Evolutionary conservation across 2,888 invertebrate species (phyloP), one percentile per base, ranked within the genome.

Genomic region (Urechis unicinctus): DNA sequence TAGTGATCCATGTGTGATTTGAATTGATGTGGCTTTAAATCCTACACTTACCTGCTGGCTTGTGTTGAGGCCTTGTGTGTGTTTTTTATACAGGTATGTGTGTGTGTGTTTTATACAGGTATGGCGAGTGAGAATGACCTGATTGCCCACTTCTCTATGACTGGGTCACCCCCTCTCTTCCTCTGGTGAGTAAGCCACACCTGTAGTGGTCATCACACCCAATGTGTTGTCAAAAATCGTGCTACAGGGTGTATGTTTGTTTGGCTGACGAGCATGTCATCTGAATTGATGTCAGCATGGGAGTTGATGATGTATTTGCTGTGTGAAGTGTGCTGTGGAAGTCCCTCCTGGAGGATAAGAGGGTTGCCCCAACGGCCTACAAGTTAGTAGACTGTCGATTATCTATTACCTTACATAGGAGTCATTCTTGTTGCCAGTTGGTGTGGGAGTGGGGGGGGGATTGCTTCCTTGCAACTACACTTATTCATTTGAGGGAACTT

Each of bases 81-180:
- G 6, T 17, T 45, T 21, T 17, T 45, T 6, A 17, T 6, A 45
- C 13, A 45, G 21, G 6, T 21, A 45, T 45, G 36, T 9, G 17
- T 36, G 9, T 36, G 9, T n/a, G n/a, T n/a, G n/a, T n/a, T 36
- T 36, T 17, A 9, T 36, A 17, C 66, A 45, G 90, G 91, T 0
- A 95, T 96, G 94, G 91, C 88, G 45, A 95, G 93, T 77, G 95
- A 96, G 74, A 92, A 91, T 74, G 95, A 95, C 73, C 91, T 94
- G 43, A 91, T 96, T 68, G 88, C 91, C 1, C 95, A 96, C 77
- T 96, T 96, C 75, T 91, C 93, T 1, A 88, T 91, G 22, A 88
- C 90, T n/a, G 90, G 90, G 46, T 91, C 92, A 2, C 91, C 92
- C 36, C 88, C 89, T 0, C 79, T 95, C 24, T 96, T 96, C 75